phyloP scores from a whole-genome alignment of 1,140 invertebrate genomes.

The Paraescarpia echinospica region DNA sequence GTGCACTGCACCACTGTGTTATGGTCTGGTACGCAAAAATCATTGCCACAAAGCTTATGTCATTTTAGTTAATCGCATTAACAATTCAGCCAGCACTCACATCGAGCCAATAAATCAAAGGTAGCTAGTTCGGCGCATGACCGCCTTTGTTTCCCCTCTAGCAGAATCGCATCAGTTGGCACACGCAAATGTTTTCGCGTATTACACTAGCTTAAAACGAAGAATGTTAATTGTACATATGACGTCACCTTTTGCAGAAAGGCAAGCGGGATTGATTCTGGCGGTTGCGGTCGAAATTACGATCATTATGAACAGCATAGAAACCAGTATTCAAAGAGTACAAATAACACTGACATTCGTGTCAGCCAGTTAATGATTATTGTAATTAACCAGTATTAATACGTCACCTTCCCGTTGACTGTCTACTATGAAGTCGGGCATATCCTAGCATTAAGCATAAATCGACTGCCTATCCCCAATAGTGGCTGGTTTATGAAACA shows the following conservation, averaged over 20 bases:
- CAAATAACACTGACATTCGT: not conserved
- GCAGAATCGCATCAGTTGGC: not conserved
- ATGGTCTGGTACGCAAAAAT: not conserved
- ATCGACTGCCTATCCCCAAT: no score
- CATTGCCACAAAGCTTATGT: not conserved
- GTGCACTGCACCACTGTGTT: no score
- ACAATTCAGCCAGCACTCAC: constrained; percentile 12
- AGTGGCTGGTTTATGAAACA: no score
- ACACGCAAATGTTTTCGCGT: not conserved
- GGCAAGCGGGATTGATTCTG: not conserved
- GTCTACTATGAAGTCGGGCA: no score
- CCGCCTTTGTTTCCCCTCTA: not conserved
- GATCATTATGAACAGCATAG: not conserved
- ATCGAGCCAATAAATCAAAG: constrained; percentile 15
- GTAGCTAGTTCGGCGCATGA: not conserved
- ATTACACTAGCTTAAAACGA: not conserved
- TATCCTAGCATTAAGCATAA: no score
- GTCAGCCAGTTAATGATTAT: not conserved
- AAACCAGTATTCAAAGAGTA: not conserved
- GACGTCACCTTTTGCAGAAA: not conserved
- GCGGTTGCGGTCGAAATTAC: not conserved
- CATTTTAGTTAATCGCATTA: not conserved
- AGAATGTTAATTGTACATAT: not conserved
- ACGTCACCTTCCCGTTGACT: no score
- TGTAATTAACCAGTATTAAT: not conserved